Evolutionary conservation across 2,113 vertebrate genomes (phyloP), one percentile per base, ranked within the genome.

Genomic region (Trichomycterus rosablanca): DNA sequence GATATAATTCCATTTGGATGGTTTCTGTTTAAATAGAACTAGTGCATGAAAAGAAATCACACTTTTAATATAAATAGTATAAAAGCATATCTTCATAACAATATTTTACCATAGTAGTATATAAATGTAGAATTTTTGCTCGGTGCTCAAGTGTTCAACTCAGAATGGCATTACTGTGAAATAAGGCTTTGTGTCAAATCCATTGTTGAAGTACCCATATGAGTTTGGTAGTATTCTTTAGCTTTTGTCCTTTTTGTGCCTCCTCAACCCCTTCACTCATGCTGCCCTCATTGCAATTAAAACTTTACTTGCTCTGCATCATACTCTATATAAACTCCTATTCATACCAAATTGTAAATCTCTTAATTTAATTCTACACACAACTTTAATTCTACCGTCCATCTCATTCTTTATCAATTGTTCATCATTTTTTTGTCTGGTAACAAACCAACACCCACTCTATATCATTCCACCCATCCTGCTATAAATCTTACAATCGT

Each of bases 141-240:
- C n/a, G 4, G 5, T 12, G 4, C 15, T 37, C 7, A 14, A 24
- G n/a, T 51, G 48, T 62, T 10, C 16, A 15, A 5, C 20, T 53
- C 11, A 14, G n/a, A 40, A 42, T 15, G 12, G n/a, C 10, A 26
- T 22, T 14, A 35, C 1, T 12, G 16, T 18, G 16, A 66, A 30
- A 3, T 14, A 16, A 15, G 15, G 37, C 24, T 54, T n/a, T 16
- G 35, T 40, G 22, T 23, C 50, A 37, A 35, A 1, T n/a, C 12
- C 26, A 4, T 7, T 30, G 11, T 19, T 26, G 19, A 19, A 16
- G 11, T 53, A 30, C 46, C 19, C 42, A 52, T 67, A 42, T 66
- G 53, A 16, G 44, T 62, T 61, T 44, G 53, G 66, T 50, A 57
- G 39, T 34, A 1, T 63, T 55, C 62, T 61, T 73, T 10, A 15